Percentiles rank a stretch among this genome's conserved stretches.
These are phyloP conservation scores for Tinea pellionella DNA, from an alignment of 2,888 invertebrate species.

Conservation along the genomic window DNA sequence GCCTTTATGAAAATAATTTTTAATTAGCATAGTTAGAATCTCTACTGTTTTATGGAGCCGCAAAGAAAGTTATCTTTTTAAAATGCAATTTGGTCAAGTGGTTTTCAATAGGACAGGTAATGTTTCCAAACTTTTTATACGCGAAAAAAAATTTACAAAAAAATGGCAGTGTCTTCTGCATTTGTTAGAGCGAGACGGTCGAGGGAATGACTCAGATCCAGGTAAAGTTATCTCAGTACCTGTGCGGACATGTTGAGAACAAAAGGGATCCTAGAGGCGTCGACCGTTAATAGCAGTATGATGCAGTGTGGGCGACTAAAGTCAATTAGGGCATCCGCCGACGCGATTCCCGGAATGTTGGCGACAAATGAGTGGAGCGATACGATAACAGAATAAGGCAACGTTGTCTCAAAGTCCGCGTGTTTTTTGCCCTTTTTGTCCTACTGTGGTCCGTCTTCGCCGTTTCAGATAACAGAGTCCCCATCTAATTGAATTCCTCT, in stretches of 20 bases:
- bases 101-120: constrained; percentile 5
- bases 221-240: constrained; percentile 49
- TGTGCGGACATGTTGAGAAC: constrained; percentile 49
- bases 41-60: neutral
- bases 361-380: constrained; percentile 52
- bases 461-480: constrained; percentile 54
- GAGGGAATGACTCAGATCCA: constrained; percentile 21
- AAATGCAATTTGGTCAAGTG: constrained; percentile 9
- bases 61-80: constrained; percentile 5
- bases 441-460: constrained; percentile 22
- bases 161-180: neutral
- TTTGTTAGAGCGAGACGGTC: neutral
- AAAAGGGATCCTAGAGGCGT: constrained; percentile 59
- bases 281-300: constrained; percentile 53
- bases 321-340: constrained; percentile 68
- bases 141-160: neutral
- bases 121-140: neutral
- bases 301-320: constrained; percentile 62
- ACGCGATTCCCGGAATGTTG: constrained; percentile 63
- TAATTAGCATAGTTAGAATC: neutral
- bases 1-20: neutral
- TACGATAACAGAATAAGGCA: constrained; percentile 50
- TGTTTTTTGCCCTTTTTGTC: constrained; percentile 43
- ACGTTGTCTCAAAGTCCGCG: constrained; percentile 27
- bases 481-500: constrained; percentile 63